Conservation (phyloP, 2,113 vertebrate species). For the Gymnorhina tibicen region DNA sequence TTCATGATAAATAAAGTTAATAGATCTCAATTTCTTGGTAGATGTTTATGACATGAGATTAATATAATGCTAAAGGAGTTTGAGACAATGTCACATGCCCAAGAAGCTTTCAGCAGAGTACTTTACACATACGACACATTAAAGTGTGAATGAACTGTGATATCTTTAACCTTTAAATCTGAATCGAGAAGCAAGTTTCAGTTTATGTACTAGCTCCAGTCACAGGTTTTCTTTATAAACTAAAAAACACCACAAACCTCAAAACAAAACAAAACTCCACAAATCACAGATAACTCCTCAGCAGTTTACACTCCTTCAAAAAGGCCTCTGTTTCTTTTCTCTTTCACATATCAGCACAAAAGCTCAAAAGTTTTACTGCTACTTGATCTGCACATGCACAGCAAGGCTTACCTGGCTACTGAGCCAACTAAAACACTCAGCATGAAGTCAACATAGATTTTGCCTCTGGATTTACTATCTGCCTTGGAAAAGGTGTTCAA, state of each 20-base stretch:
- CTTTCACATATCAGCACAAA: not conserved
- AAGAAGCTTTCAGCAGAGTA: not conserved
- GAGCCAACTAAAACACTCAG: not conserved
- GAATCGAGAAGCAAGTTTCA: not conserved
- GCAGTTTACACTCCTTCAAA: not conserved
- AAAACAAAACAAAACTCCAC: not conserved
- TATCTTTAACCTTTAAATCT: not conserved
- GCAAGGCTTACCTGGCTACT: not conserved
- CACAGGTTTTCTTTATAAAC: not conserved
- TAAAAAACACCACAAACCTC: not conserved
- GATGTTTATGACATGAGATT: not conserved
- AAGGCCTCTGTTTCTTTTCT: not conserved
- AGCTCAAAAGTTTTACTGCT: not conserved
- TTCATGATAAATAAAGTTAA: not conserved
- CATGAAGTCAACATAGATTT: not conserved
- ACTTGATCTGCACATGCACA: accelerated
- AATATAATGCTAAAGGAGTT: not conserved
- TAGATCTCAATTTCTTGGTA: not conserved
- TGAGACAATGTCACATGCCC: not conserved
- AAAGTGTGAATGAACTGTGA: not conserved
- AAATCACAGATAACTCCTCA: not conserved
- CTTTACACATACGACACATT: not conserved
- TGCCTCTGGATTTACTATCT: not conserved
- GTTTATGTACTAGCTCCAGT: not conserved
- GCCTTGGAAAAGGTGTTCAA: not conserved